Evolutionary conservation across 30 jellyfish, hydroid and myxozoan species (phyloP), one percentile per base, ranked within the genome.

Genomic region (Aurelia aurita): DNA sequence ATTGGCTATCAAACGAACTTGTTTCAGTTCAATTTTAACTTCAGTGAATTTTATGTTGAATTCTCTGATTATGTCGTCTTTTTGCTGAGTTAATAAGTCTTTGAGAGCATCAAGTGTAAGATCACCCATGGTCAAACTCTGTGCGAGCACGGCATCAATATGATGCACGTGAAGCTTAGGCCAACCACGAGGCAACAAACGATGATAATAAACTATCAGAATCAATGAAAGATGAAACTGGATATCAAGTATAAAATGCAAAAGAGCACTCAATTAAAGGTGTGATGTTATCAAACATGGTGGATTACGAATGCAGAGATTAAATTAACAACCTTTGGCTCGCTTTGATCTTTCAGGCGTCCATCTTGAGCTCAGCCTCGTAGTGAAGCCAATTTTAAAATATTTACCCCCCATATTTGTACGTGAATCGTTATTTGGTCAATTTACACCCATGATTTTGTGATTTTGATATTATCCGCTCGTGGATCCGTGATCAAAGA

Each of bases 211-310:
- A 54, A 54, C 65, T 18, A 54, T 54, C 25, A 5, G 65, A 1
- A 54, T 2, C 65, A 5, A 54, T 54, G 65, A 1, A 5, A 54
- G 5, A 54, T 15, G 6, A 54, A 54, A 54, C 65, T 1, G 25
- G 65, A 54, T 54, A 54, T 54, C 6, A 15, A 1, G 65, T 5
- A 54, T 54, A 54, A 5, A 21, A 54, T 54, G 65, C 3, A 54
- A 54, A 18, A 54, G 5, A 5, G 65, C 76, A 63, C 76, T 22
- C 76, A 19, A 63, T 63, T 63, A 63, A 19, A 25, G 43, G 76
- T 63, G 2, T 63, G 43, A 22, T 63, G 47, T 63, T 8, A 54
- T 54, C 2, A 5, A 54, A 54, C 5, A 1, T 15, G 65, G 21
- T 5, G 65, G 65, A 31, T 31, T 54, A 54, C 65, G 65, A 54